These are phyloP conservation scores for Thunnus albacares DNA, from an alignment of 2,797 vertebrate species.

Conservation along the genomic window DNA sequence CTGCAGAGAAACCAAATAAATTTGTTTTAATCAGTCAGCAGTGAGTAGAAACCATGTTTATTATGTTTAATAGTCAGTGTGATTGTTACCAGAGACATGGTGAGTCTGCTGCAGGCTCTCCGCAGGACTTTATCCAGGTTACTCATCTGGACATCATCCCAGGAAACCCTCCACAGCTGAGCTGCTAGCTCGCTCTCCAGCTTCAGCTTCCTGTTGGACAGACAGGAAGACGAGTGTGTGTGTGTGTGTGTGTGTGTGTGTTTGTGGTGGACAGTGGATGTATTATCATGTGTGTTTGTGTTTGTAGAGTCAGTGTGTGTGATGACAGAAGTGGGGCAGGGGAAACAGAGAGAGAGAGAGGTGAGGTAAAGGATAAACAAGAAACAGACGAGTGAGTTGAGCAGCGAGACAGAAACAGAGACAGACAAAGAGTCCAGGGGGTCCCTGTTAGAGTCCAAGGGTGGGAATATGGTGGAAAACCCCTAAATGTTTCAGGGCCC, in stretches of 20 bases:
- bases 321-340: conserved; percentile 1
- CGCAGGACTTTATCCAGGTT: conserved; percentile 89
- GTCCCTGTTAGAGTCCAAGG: no score
- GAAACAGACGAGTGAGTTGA: conserved; percentile 11
- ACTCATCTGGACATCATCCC: conserved; percentile 92
- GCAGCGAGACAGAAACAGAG: conserved; percentile 16
- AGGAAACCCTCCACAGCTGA: conserved; percentile 92
- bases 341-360: conserved; percentile 37
- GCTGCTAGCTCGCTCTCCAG: conserved; percentile 93
- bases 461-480: background rate
- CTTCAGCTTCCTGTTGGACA: conserved; percentile 89
- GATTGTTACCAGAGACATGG: conserved; percentile 88
- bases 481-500: no score
- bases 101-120: conserved; percentile 90
- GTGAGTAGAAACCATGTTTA: background rate
- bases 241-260: conserved; percentile 45
- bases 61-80: background rate
- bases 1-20: conserved; percentile 71
- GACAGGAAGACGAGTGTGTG: conserved; percentile 48
- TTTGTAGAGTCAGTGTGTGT: background rate
- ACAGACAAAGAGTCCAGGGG: background rate
- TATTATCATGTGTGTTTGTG: background rate
- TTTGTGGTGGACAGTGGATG: conserved; percentile 12
- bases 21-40: background rate
- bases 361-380: conserved; percentile 24